Evolutionary conservation across 2,888 invertebrate genomes (phyloP), one percentile per base, ranked within the genome.

Genomic region (Tenthredo scrophulariae): DNA sequence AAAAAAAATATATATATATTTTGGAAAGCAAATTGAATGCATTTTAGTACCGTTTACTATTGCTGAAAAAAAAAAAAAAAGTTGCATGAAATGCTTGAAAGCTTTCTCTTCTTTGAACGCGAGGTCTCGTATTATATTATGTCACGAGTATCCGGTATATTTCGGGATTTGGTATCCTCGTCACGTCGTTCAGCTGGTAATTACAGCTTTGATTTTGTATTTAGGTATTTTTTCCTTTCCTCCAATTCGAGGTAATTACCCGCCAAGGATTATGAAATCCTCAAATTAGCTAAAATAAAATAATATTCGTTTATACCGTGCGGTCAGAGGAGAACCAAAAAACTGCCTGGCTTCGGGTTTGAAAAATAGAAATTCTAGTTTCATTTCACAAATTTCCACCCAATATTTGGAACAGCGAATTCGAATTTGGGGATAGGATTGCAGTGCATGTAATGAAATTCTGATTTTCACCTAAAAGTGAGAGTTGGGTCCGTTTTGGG

Each of bases 241-340:
- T 74, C 22, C n/a, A 74, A 10, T 74, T 40, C 40, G 40, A 74
- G 40, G 40, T 43, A 43, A 74, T 74, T 74, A 74, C 26, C 67
- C 13, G 33, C 43, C 43, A 18, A 43, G 40, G n/a, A 74, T 74
- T 43, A 74, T 26, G 72, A 74, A 43, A 74, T 74, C 72, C 43
- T 43, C 5, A 26, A 74, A 74, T 74, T 74, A 74, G 13, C 7
- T 74, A 29, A 74, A 74, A 37, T 43, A 74, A 74, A 74, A 74
- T 2, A n/a, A 37, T 70, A 18, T n/a, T 6, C 18, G 29, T 70
- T 74, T 43, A 43, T 43, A 43, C 37, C 70, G 37, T 2, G n/a
- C 6, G 18, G 26, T 7, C 37, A 7, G 1, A 3, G 18, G 3
- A 18, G 15, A 13, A 37, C 15, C 1, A 70, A 58, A 58, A 62